A percentile compares a stretch with the other conserved stretches of the same genome.
These are phyloP conservation scores for Pterophyllum scalare DNA, from an alignment of 2,113 vertebrate genomes.

Conservation along the genomic window DNA sequence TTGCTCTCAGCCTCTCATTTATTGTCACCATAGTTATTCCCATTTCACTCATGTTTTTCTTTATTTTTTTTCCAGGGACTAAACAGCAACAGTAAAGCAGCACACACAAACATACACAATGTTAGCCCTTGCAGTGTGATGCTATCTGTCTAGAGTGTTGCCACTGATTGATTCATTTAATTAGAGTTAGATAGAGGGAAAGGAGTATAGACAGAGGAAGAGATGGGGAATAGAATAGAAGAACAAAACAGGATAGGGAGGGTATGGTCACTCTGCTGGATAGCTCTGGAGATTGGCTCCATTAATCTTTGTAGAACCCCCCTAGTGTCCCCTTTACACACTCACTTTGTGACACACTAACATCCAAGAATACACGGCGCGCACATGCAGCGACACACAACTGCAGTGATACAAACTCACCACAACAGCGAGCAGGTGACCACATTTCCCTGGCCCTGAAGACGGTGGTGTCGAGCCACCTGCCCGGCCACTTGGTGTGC, in stretches of 20 bases:
- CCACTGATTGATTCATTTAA: constrained; percentile 86
- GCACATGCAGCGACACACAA: neutral
- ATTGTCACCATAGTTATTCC: constrained; percentile 3
- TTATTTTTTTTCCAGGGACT: neutral
- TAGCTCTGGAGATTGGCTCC: constrained; percentile 72
- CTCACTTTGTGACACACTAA: constrained; percentile 49
- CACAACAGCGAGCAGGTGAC: neutral
- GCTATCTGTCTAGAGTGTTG: constrained; percentile 71
- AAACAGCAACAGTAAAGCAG: neutral
- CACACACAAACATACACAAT: constrained; percentile 18
- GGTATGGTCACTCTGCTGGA: constrained; percentile 74
- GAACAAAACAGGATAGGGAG: constrained; percentile 51
- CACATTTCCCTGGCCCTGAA: neutral
- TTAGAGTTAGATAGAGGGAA: constrained; percentile 76
- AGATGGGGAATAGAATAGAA: constrained; percentile 42
- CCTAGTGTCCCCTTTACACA: constrained; percentile 39
- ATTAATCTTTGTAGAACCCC: constrained; percentile 79
- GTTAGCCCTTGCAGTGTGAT: constrained; percentile 48
- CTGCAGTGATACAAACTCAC: neutral
- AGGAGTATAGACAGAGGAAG: constrained; percentile 22
- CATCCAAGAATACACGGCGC: constrained; percentile 36
- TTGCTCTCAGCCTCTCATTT: constrained; percentile 4
- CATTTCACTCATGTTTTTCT: constrained; percentile 14
- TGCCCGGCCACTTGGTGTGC: neutral
- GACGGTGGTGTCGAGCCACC: constrained; percentile 1